Base-by-base conservation (phyloP, 2,888 invertebrate genomes). In the Andrena fulva region DNA sequence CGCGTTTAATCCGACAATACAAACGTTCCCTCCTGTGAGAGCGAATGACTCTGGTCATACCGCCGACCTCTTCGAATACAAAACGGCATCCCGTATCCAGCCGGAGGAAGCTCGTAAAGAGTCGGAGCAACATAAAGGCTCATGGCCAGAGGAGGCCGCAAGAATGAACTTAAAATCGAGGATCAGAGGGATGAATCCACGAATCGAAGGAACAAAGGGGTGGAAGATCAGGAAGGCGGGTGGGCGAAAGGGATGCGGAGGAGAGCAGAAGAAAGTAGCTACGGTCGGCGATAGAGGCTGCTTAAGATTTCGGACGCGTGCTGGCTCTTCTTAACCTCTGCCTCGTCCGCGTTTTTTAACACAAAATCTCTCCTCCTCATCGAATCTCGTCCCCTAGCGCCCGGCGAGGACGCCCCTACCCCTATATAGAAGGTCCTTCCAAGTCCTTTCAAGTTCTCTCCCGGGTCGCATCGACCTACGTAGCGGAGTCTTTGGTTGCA, bases 291-390 rank as follows among this genome's bases (percentile, higher is more conserved):
- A 80, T 73, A 50, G 74, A 80, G 82, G 83, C 90, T 91, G 89
- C 91, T 93, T 93, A 90, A 90, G 90, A 92, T 93, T 93, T 92
- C 91, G 89, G 85, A 85, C 92, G 92, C 91, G 91, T 91, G 87
- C 88, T 80, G 83, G 68, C 77, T 89, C 89, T 90, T 87, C 91
- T 91, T 91, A 92, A 91, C 90, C 92, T 92, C 89, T 92, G 93
- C 92, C 89, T 91, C 92, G 92, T 93, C 83, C 90, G 92, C 92
- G 91, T 92, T 93, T 93, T 92, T 93, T 91, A 92, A 92, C 91
- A 87, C 90, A 84, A 82, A 89, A 89, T 91, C 89, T 87, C 88
- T 80, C 85, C 48, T 74, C 73, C 77, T 56, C 64, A 48, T 74
- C 69, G 71, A 66, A 69, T 70, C 70, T 74, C 73, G 54, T 54